Base-by-base conservation (phyloP, 2,797 vertebrate genomes). In the Malacoctenus gilli region DNA sequence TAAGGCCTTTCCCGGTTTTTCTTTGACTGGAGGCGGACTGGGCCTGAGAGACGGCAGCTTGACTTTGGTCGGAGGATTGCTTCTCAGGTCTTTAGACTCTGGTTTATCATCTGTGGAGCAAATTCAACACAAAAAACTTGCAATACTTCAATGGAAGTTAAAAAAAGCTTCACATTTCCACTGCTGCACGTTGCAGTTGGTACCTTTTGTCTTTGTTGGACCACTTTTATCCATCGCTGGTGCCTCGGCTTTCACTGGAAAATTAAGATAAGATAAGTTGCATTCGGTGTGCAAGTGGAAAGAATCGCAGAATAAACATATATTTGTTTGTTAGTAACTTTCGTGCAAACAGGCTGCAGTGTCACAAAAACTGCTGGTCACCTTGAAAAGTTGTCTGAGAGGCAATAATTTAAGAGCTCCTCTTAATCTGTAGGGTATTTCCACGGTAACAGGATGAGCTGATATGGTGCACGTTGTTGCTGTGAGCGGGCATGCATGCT, bases 21-120 rank as follows among this genome's bases (percentile, higher is more conserved):
- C 83, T 84, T 95, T 96, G 68, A 91, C 63, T 2, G 90, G 92
- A 25, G 94, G 93, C 0, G 91, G 89, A 23, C 84, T 87, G 4
- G 89, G 77, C 42, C 91, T 91, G 60, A 84, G 28, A 13, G 67
- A 22, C 2, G 91, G 91, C 12, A 93, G 69, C 60, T 89, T 92
- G 71, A 92, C 67, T 89, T 90, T 96, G 67, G 81, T 60, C 0
- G 79, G 79, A 43, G 89, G 82, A 64, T 92, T 90, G 72, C 80
- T 92, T 53, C 71, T 88, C 1, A 89, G 65, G 62, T 94, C 93
- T 73, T 85, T 94, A 18, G 42, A 3, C 30, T 89, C 89, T 75
- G 77, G 60, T 70, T 92, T 89, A 19, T 63, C 46, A 60, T 83
- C 89, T 88, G 71, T 28, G 16, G 49, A 51, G 18, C 3, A 50